These are phyloP conservation scores for Phodopus roborovskii DNA, from an alignment of 2,113 vertebrate species.

Conservation along the genomic window DNA sequence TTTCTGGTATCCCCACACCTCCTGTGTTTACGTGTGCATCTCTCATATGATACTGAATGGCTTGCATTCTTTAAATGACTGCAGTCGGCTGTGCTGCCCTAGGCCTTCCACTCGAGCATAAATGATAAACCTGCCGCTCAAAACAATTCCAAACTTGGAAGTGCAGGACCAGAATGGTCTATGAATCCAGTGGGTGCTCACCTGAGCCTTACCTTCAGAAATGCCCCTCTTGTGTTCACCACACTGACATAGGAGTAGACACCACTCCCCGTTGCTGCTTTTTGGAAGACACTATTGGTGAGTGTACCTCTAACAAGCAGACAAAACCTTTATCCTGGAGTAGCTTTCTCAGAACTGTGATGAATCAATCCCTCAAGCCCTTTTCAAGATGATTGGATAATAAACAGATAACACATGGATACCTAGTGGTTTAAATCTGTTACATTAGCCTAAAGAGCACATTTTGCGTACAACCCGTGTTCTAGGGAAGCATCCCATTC, in stretches of 20 bases:
- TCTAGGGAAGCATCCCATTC: neutral
- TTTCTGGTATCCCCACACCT: neutral
- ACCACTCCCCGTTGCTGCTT: neutral
- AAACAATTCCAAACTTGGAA: neutral
- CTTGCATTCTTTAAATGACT: neutral
- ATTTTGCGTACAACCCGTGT: rapidly evolving
- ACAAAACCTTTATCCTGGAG: neutral
- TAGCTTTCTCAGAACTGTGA: neutral
- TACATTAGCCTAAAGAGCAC: neutral
- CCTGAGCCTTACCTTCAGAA: neutral
- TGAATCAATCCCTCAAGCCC: neutral
- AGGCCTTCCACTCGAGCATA: neutral
- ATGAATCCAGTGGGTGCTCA: neutral
- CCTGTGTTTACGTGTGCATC: neutral
- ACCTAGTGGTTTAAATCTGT: neutral
- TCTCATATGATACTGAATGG: neutral
- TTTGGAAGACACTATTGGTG: neutral
- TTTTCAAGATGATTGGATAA: neutral
- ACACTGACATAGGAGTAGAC: too few relatives aligned
- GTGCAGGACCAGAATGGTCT: rapidly evolving
- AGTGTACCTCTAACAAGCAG: neutral
- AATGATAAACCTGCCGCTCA: neutral
- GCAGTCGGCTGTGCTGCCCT: neutral
- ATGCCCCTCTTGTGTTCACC: rapidly evolving
- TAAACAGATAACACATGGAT: rapidly evolving